Evolutionary conservation across 2,113 vertebrate genomes (phyloP).

Genomic region (Microcebus murinus): DNA sequence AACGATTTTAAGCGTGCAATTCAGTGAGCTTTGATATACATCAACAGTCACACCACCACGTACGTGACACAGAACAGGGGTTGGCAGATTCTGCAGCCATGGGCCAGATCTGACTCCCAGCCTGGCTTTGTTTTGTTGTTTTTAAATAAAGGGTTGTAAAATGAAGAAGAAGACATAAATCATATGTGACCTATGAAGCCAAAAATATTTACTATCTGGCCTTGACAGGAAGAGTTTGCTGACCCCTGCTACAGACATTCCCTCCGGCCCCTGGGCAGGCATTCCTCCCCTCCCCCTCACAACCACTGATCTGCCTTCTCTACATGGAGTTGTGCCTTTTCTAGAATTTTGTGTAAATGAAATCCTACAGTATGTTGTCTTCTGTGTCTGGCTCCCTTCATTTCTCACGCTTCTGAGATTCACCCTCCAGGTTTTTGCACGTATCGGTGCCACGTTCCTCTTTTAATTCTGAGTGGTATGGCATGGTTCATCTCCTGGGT

Average conservation of each 20-base stretch:
- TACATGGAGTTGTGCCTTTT: not conserved
- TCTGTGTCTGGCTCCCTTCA: constrained; percentile 48
- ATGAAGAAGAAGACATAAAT: not conserved
- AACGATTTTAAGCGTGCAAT: not conserved
- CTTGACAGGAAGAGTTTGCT: not conserved
- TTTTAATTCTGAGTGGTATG: not conserved
- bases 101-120: not conserved
- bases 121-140: not conserved
- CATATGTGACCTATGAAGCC: not conserved
- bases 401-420: not conserved
- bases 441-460: not conserved
- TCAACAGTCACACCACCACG: not conserved
- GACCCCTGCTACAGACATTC: not conserved
- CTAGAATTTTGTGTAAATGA: constrained; percentile 13
- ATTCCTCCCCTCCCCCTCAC: not conserved
- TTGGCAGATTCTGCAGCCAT: not conserved
- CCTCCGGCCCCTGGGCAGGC: not conserved
- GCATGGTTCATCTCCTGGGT: not conserved
- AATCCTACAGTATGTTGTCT: not conserved
- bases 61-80: not conserved
- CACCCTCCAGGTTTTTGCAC: not conserved
- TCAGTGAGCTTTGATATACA: not conserved
- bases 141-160: not conserved
- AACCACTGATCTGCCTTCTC: constrained; percentile 20
- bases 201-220: not conserved